Evolutionary conservation across 2,888 invertebrate genomes (phyloP), one percentile per base, ranked within the genome.

Genomic region (Silvanus unidentatus): DNA sequence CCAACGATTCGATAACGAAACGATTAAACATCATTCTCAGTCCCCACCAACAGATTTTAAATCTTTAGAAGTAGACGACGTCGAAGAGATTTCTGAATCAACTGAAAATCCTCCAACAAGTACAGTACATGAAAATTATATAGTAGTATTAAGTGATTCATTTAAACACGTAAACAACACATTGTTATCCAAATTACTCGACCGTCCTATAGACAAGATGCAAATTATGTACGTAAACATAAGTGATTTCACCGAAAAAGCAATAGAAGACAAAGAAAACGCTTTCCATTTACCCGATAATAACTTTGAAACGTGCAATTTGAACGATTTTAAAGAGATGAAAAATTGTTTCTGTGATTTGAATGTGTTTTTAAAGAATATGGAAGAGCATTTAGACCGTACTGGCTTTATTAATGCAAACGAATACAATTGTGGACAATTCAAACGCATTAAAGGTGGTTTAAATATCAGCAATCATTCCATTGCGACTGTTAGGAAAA

Each of bases 291-390:
- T 27, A 28, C 28, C 15, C 16, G n/a, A 9, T 32, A 37, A 37
- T 10, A 38, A 40, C 13, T 38, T 37, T 8, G 44, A 39, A 36
- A 8, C 39, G 2, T 65, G 65, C 43, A 50, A 44, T 2, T 48
- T 55, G 40, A 41, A 40, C 1, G 64, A 64, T 38, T 64, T 59
- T 45, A 53, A 55, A 10, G 43, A 50, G 4, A 54, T 52, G 40
- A 48, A 56, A 3, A 53, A 61, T 14, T 65, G 65, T 37, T 49
- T 61, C 15, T 65, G 65, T 48, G 55, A 59, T 40, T 48, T 65
- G 2, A 55, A 61, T 28, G 42, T 43, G 6, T 58, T 61, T 39
- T 16, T 57, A 15, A 22, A 44, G 9, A 34, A 16, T 6, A 29
- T 58, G 12, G 30, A 47, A 34, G 30, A 46, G 5, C 48, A 50